Evolutionary conservation across 2,113 vertebrate genomes (phyloP).

Genomic region (Nycticebus coucang): DNA sequence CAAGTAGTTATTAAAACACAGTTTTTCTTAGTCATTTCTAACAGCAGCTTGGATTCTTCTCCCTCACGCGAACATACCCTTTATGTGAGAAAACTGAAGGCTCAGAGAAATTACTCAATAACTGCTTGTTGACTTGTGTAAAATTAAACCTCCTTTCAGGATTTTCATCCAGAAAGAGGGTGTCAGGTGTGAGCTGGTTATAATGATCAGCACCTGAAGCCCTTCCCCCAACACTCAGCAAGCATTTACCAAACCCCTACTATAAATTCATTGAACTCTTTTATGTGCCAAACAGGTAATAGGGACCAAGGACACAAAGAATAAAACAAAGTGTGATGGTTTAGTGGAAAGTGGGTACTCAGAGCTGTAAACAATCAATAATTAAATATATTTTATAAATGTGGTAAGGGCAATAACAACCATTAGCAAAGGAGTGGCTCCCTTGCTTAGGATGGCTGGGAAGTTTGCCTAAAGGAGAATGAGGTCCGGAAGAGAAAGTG

Average conservation of each 20-base stretch:
- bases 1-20: background rate
- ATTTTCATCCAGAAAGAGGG: background rate
- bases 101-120: background rate
- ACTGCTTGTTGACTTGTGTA: background rate
- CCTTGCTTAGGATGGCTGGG: background rate
- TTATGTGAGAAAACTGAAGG: background rate
- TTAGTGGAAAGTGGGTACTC: background rate
- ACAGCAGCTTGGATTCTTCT: background rate
- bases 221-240: background rate
- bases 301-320: background rate
- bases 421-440: background rate
- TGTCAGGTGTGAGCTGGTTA: background rate
- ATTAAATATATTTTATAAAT: background rate
- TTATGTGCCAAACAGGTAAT: background rate
- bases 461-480: background rate
- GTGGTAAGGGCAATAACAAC: background rate
- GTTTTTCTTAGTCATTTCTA: background rate
- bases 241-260: background rate
- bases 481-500: background rate
- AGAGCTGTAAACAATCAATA: background rate
- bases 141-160: background rate
- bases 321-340: background rate
- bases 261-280: background rate
- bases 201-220: background rate
- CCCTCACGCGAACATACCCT: background rate